Evolutionary conservation across 2,113 vertebrate genomes (phyloP).

Genomic region (Falcunculus frontatus): DNA sequence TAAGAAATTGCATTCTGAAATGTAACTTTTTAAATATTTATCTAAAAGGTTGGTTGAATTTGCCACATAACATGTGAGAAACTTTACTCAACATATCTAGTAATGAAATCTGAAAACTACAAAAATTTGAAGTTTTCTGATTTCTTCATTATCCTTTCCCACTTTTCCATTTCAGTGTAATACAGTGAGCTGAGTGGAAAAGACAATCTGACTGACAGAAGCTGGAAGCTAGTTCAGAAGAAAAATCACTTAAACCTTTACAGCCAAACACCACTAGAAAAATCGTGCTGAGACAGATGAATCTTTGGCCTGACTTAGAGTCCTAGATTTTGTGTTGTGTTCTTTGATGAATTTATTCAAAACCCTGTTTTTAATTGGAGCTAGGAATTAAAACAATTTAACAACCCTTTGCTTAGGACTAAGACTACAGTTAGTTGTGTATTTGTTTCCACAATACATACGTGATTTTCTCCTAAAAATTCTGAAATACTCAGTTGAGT

Average conservation of each 20-base stretch:
- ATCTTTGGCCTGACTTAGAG: neutral
- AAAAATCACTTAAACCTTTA: neutral
- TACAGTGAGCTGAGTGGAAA: neutral
- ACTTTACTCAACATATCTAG: neutral
- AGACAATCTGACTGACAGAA: neutral
- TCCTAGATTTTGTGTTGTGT: neutral
- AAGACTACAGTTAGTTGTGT: neutral
- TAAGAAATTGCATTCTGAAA: neutral
- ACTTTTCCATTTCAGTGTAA: neutral
- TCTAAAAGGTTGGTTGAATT: neutral
- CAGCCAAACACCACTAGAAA: neutral
- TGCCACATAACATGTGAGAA: neutral
- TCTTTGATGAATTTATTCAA: neutral
- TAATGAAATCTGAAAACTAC: neutral
- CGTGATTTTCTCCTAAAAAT: neutral
- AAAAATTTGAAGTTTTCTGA: neutral
- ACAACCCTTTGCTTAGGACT: neutral
- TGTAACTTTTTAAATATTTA: neutral
- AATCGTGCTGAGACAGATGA: rapidly evolving
- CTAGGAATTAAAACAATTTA: neutral
- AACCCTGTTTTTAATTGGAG: neutral
- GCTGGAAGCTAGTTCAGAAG: neutral
- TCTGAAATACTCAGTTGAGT: neutral
- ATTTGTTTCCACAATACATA: neutral
- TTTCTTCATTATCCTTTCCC: neutral